These are phyloP conservation scores for Amphipoea oculea DNA, from an alignment of 2,888 invertebrate species.

Conservation along the genomic window DNA sequence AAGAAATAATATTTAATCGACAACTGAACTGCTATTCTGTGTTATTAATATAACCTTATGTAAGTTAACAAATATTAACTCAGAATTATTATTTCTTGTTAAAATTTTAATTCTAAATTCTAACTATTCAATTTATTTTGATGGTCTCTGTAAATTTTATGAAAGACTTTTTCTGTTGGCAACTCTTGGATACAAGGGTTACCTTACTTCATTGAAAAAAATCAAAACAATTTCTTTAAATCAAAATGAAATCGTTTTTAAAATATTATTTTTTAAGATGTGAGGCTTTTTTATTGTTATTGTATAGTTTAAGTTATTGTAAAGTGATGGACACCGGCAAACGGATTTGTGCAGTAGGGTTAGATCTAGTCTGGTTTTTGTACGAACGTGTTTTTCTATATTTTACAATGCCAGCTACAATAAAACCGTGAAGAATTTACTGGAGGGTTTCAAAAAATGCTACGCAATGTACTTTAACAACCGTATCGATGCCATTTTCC, in stretches of 20 bases:
- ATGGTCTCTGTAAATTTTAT: neutral
- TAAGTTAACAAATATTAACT: constrained; percentile 29
- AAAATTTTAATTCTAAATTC: too few species aligned
- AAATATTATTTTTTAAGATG: constrained; percentile 18
- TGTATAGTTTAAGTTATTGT: constrained; percentile 37
- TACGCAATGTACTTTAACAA: constrained; percentile 31
- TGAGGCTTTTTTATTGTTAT: constrained; percentile 50
- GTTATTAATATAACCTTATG: constrained; percentile 19
- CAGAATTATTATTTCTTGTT: constrained; percentile 12
- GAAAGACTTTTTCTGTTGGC: neutral
- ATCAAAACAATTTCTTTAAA: neutral
- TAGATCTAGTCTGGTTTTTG: constrained; percentile 51
- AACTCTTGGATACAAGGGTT: neutral
- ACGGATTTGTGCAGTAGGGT: constrained; percentile 29
- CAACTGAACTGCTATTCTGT: constrained; percentile 28
- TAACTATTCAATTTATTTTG: neutral
- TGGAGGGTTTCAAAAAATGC: constrained; percentile 30
- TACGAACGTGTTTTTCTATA: constrained; percentile 37
- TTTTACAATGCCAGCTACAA: constrained; percentile 18
- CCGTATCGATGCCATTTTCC: constrained; percentile 39
- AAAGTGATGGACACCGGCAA: constrained; percentile 30
- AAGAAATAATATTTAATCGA: constrained; percentile 35
- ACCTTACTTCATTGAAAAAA: neutral
- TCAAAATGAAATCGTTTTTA: neutral
- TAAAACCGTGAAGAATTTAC: constrained; percentile 2